Percentiles rank a stretch among this genome's conserved stretches.
phyloP scores from a whole-genome alignment of 2,797 vertebrate species.

The Typhlichthys subterraneus region DNA sequence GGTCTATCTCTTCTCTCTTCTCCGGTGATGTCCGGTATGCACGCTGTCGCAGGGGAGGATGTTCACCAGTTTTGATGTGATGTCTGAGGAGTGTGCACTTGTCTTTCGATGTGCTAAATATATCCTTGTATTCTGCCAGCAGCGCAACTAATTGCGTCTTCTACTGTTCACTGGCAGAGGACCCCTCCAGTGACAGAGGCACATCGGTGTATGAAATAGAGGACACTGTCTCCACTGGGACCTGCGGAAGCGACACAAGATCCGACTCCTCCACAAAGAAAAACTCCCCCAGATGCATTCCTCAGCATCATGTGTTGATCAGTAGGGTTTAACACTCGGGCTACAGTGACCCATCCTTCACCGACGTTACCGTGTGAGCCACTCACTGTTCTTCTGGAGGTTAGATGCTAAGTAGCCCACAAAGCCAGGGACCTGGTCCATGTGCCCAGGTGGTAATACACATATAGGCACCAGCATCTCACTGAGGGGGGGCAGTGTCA shows the following conservation, averaged over 20 bases:
- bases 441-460: background rate
- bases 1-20: background rate
- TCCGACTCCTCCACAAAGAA: background rate
- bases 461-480: background rate
- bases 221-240: background rate
- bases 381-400: background rate
- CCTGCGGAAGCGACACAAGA: background rate
- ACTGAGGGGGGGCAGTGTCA: constrained; percentile 1
- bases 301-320: background rate
- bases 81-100: constrained; percentile 6
- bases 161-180: constrained; percentile 1
- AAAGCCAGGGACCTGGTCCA: background rate
- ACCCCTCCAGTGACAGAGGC: background rate
- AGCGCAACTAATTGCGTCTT: background rate
- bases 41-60: background rate
- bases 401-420: background rate
- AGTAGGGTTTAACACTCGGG: background rate
- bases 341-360: background rate
- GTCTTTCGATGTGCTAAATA: constrained; percentile 5
- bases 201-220: background rate
- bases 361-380: background rate
- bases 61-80: background rate
- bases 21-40: constrained; percentile 17
- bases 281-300: constrained; percentile 2
- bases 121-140: background rate